These are phyloP conservation scores for Eupleurogrammus muticus DNA, from an alignment of 2,797 vertebrate genomes.

Conservation along the genomic window DNA sequence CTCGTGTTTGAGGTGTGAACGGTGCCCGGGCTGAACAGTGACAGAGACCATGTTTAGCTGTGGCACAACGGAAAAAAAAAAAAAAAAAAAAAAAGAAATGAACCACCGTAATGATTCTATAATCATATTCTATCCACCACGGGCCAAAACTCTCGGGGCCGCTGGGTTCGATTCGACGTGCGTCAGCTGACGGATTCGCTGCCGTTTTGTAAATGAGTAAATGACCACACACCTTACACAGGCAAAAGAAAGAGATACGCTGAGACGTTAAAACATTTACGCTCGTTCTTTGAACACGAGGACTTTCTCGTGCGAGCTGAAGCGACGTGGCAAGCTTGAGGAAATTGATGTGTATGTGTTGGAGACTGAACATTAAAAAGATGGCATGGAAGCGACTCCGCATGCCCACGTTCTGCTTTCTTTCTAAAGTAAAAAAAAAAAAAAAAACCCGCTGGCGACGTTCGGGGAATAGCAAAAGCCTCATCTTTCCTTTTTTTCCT, in stretches of 20 bases:
- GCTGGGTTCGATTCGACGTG: slow-evolving; percentile 3
- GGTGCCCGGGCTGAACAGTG: slow-evolving; percentile 57
- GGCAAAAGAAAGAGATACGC: not conserved
- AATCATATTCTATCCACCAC: slow-evolving; percentile 48
- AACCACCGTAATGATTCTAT: slow-evolving; percentile 60
- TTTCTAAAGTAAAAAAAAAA: slow-evolving; percentile 15
- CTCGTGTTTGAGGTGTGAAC: slow-evolving; percentile 67
- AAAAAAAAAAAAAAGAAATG: slow-evolving; percentile 59
- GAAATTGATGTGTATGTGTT: slow-evolving; percentile 41
- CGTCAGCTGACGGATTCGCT: not conserved
- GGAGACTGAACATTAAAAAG: slow-evolving; percentile 45
- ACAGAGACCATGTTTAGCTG: slow-evolving; percentile 66
- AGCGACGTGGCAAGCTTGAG: not conserved
- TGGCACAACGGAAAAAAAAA: slow-evolving; percentile 62
- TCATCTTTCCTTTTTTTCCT: slow-evolving; percentile 33
- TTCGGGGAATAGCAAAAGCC: slow-evolving; percentile 25
- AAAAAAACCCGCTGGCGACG: slow-evolving; percentile 39
- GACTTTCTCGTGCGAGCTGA: not conserved
- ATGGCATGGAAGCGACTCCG: slow-evolving; percentile 25
- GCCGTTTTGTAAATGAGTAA: slow-evolving; percentile 9
- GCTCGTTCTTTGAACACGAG: not conserved
- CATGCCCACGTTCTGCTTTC: slow-evolving; percentile 30
- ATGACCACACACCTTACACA: not conserved
- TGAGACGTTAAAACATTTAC: not conserved
- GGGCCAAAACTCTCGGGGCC: slow-evolving; percentile 13